A percentile compares a stretch with the other conserved stretches of the same genome.
Evolutionary conservation across 2,888 invertebrate species (phyloP).

Genomic region (Lasioglossum figueresi): DNA sequence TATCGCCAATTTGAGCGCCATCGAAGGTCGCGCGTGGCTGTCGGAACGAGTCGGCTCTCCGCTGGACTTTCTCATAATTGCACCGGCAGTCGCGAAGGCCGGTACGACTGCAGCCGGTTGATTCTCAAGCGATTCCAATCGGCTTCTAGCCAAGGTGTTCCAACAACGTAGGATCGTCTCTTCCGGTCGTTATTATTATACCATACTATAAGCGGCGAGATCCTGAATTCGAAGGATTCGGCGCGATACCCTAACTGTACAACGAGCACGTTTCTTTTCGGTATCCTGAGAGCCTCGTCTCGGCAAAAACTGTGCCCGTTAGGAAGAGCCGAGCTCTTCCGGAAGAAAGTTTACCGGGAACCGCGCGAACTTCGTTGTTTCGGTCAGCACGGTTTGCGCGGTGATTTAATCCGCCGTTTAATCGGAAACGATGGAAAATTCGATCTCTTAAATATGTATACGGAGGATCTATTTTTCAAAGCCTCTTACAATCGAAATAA

Average conservation of each 20-base stretch:
- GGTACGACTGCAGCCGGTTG: conserved; percentile 26
- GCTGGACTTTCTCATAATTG: conserved; percentile 63
- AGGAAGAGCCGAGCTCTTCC: background rate
- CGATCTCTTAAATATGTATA: no score
- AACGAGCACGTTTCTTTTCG: conserved; percentile 35
- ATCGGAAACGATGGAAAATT: background rate
- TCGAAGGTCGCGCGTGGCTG: conserved; percentile 55
- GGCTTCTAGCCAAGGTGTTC: conserved; percentile 46
- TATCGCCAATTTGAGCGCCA: conserved; percentile 40
- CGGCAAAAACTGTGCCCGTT: conserved; percentile 38
- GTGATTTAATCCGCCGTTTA: background rate
- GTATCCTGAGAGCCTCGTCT: background rate
- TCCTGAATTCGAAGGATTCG: conserved; percentile 15
- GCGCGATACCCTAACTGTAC: conserved; percentile 34
- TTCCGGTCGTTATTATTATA: conserved; percentile 10
- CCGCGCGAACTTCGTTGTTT: background rate
- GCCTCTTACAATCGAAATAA: no score
- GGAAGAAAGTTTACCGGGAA: background rate
- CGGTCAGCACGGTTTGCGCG: no score
- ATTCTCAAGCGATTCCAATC: conserved; percentile 58
- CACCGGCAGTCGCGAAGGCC: conserved; percentile 58
- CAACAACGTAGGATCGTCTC: conserved; percentile 16
- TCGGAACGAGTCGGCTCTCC: conserved; percentile 41
- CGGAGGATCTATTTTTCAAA: no score
- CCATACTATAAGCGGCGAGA: background rate